These are phyloP conservation scores for Squalus acanthias DNA, from an alignment of 2,797 vertebrate species.

Conservation along the genomic window DNA sequence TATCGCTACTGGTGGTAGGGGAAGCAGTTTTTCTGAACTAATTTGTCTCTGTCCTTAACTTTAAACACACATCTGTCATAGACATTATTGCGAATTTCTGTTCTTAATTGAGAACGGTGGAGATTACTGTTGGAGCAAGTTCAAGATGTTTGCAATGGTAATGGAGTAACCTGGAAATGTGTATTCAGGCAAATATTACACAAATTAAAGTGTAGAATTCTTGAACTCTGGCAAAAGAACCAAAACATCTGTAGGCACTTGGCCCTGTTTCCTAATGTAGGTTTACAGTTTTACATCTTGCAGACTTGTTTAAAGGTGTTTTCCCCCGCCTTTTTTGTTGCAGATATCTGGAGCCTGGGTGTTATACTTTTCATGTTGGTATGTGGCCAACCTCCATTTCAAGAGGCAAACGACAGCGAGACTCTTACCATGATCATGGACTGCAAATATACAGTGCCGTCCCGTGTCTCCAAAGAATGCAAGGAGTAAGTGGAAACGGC, in stretches of 20 bases:
- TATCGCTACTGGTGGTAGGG: not conserved
- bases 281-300: not conserved
- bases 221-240: not conserved
- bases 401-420: constrained; percentile 97
- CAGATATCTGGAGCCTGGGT: constrained; percentile 75
- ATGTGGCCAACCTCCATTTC: constrained; percentile 87
- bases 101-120: not conserved
- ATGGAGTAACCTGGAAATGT: not conserved
- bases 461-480: constrained; percentile 80
- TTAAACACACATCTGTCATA: not conserved
- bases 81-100: not conserved
- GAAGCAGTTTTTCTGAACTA: not conserved
- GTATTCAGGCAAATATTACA: not conserved
- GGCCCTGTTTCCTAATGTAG: not conserved
- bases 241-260: not conserved
- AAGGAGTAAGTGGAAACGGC: constrained; percentile 74
- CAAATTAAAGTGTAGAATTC: not conserved
- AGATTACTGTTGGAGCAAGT: not conserved
- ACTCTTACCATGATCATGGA: constrained; percentile 98
- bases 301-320: not conserved
- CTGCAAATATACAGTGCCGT: constrained; percentile 84
- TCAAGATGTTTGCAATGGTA: not conserved
- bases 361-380: constrained; percentile 77
- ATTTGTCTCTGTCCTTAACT: not conserved
- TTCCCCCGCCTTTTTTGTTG: constrained; percentile 37